These are phyloP conservation scores for Aldrovandia affinis DNA, from an alignment of 2,797 vertebrate genomes.

Conservation along the genomic window DNA sequence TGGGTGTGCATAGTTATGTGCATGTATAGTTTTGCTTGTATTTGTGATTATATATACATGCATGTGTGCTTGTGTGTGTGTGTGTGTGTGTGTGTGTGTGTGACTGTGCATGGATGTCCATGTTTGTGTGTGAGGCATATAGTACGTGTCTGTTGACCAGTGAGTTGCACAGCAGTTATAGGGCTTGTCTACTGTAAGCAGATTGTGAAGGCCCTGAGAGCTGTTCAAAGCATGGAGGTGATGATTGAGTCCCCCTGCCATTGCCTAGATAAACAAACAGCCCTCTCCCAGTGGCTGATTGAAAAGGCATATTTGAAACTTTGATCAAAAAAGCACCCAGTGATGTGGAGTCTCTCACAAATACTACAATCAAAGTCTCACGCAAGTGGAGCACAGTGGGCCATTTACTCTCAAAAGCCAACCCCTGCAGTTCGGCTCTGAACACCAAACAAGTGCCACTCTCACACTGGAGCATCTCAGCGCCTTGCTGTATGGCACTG, in stretches of 20 bases:
- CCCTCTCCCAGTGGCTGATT: not conserved
- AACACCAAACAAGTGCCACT: not conserved
- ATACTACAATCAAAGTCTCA: not conserved
- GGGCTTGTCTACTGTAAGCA: not conserved
- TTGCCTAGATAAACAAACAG: not conserved
- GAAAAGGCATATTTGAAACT: not conserved
- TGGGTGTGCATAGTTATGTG: too few species aligned
- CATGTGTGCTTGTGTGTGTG: not conserved
- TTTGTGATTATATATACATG: not conserved
- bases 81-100: constrained; percentile 15
- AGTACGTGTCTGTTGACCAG: constrained; percentile 4
- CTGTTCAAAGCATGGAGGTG: not conserved
- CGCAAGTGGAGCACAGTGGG: not conserved
- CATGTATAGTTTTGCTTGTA: not conserved
- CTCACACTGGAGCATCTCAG: not conserved
- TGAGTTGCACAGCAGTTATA: not conserved
- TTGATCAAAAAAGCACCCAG: too few species aligned
- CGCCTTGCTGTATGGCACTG: too few species aligned
- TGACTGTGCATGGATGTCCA: not conserved
- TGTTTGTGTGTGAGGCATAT: not conserved
- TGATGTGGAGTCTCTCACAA: not conserved
- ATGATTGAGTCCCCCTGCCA: not conserved
- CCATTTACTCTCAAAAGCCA: not conserved
- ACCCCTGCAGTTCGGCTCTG: not conserved
- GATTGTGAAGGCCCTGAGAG: not conserved